These are phyloP conservation scores for Brachionus rubens DNA, from an alignment of 1,140 invertebrate species.

Conservation along the genomic window DNA sequence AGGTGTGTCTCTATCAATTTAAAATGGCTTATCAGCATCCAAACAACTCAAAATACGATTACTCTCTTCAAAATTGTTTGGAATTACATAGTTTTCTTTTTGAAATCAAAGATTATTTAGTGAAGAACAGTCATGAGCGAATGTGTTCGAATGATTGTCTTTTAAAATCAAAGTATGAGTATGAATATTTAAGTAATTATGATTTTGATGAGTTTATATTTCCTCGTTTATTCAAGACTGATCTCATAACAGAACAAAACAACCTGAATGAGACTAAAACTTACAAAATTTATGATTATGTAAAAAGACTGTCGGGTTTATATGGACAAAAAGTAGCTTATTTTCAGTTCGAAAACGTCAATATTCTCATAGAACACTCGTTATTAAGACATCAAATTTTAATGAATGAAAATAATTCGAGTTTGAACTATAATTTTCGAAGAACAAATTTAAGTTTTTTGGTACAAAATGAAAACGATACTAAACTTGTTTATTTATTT, in stretches of 20 bases:
- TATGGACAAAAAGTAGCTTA: not conserved
- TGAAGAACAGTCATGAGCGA: not conserved
- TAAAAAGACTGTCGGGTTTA: not conserved
- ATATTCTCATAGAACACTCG: not conserved
- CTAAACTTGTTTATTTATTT: not conserved
- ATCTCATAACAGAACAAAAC: not conserved
- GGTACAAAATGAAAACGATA: not conserved
- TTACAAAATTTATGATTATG: not conserved
- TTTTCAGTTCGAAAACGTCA: not conserved
- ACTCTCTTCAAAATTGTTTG: not conserved
- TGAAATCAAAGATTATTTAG: not conserved
- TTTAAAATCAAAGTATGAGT: not conserved
- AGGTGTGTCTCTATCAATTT: not conserved
- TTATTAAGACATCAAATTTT: not conserved
- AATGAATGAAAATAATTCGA: not conserved
- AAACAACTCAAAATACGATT: too few relatives aligned
- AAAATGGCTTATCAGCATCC: not conserved
- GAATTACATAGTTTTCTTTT: not conserved
- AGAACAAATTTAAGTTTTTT: not conserved
- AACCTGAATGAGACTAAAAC: not conserved
- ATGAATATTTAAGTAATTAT: not conserved
- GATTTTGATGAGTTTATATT: constrained; percentile 15
- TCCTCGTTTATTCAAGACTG: not conserved
- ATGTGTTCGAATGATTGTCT: not conserved
- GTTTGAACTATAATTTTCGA: not conserved